Base-by-base conservation (phyloP, 2,797 vertebrate genomes). In the Hippocampus kuda region DNA sequence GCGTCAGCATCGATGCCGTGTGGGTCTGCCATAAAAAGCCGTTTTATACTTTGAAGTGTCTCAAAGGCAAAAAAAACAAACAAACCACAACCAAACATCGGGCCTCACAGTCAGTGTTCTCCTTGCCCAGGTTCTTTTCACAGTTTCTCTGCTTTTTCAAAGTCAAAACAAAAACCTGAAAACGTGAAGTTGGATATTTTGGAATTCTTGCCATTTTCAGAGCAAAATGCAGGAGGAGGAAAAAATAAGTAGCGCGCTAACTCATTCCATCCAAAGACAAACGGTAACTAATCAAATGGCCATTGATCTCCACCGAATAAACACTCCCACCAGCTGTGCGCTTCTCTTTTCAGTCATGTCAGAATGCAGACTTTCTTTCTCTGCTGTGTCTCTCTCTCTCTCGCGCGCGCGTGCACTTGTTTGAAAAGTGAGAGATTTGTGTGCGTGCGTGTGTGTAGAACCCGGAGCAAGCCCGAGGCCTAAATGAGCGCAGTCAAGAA, bases 191-290 rank as follows among this genome's bases (percentile, higher is more conserved):
- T 18, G 18, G 13, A 49, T 16, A 49, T 49, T 53, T 53, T n/a
- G 20, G 20, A 2, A 2, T 53, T 8, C 20, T 12, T 53, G 49
- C 9, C 49, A 22, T 22, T 20, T 53, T 53, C 49, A n/a, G 5
- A 20, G 51, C 2, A 53, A 53, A 22, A 53, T n/a, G 22, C 20
- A 9, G 4, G 20, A 5, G 48, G 48, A 49, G 18, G 6, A 5
- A 20, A 51, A 51, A 51, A 51, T n/a, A 53, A n/a, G 51, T 22
- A 53, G 8, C 5, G 20, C 49, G 9, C 5, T 22, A 11, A 54
- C 7, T 54, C 51, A 11, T n/a, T 54, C 51, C 51, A 54, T 78
- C 70, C 78, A 72, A 68, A 13, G 49, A 82, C 79, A 80, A 73
- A 57, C 26, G 54, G 11, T 16, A 26, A 26, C n/a, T 26, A 54